Conservation (phyloP, 2,888 invertebrate genomes). For the Cataglyphis albicans region DNA sequence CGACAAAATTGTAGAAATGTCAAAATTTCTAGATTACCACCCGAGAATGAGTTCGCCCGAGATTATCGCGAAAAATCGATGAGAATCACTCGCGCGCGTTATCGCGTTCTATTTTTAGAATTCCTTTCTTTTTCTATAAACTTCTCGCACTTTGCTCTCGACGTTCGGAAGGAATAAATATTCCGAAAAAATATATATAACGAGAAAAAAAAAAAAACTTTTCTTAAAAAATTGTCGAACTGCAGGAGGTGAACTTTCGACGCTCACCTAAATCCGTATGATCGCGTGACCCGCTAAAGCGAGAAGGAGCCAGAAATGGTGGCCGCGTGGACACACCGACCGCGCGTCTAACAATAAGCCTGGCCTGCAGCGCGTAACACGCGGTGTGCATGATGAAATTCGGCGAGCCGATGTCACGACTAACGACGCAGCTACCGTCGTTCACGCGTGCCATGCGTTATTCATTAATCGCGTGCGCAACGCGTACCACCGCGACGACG, state of each 20-base stretch:
- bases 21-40: background rate
- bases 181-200: background rate
- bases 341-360: constrained; percentile 45
- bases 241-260: background rate
- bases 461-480: constrained; percentile 6
- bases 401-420: constrained; percentile 56
- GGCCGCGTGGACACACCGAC: background rate
- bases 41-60: no score
- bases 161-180: background rate
- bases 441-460: constrained; percentile 21
- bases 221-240: background rate
- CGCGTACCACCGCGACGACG: background rate
- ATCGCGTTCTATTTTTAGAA: background rate
- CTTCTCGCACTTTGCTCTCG: background rate
- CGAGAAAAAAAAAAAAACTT: background rate
- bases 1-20: background rate
- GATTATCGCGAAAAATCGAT: background rate
- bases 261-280: constrained; percentile 42
- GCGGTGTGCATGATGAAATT: constrained; percentile 67
- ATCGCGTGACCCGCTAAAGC: constrained; percentile 32
- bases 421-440: background rate
- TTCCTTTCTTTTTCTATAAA: no score
- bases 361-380: constrained; percentile 27
- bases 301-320: constrained; percentile 42
- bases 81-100: background rate